These are phyloP conservation scores for Cenopis cana DNA, from an alignment of 2,888 invertebrate species.

Conservation along the genomic window DNA sequence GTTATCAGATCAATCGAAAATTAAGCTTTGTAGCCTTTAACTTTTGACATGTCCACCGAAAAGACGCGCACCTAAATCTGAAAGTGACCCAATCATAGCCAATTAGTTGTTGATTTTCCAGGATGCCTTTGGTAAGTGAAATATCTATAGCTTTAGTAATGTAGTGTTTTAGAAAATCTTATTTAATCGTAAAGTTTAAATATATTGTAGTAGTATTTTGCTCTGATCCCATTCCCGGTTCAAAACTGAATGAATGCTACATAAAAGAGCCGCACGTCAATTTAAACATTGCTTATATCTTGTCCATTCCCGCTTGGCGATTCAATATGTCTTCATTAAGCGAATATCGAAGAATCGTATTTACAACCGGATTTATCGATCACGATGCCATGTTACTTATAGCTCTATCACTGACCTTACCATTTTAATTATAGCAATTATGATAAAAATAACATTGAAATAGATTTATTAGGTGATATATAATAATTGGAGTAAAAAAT, in stretches of 20 bases:
- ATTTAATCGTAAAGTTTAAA: constrained; percentile 12
- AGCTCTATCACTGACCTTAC: constrained; percentile 63
- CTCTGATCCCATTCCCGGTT: constrained; percentile 32
- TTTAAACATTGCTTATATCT: constrained; percentile 81
- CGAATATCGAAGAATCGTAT: constrained; percentile 79
- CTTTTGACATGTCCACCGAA: too few species aligned
- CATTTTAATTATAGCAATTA: constrained; percentile 52
- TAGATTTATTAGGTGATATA: neutral
- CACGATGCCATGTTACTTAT: constrained; percentile 79
- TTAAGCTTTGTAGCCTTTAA: too few species aligned
- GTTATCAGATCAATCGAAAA: too few species aligned
- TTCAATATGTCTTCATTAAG: constrained; percentile 86
- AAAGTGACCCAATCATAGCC: too few species aligned
- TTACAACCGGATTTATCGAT: constrained; percentile 77
- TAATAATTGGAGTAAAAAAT: neutral
- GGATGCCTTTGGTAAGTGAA: too few species aligned
- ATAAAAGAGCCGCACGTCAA: constrained; percentile 79
- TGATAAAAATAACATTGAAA: constrained; percentile 16
- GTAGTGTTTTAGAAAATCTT: neutral
- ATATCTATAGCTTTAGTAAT: too few species aligned
- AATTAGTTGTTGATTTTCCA: too few species aligned
- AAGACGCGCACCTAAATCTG: too few species aligned
- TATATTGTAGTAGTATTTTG: constrained; percentile 14
- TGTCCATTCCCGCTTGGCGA: constrained; percentile 79
- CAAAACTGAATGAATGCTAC: constrained; percentile 62